These are phyloP conservation scores for Anguilla japonica DNA, from an alignment of 2,113 vertebrate genomes.

Conservation along the genomic window DNA sequence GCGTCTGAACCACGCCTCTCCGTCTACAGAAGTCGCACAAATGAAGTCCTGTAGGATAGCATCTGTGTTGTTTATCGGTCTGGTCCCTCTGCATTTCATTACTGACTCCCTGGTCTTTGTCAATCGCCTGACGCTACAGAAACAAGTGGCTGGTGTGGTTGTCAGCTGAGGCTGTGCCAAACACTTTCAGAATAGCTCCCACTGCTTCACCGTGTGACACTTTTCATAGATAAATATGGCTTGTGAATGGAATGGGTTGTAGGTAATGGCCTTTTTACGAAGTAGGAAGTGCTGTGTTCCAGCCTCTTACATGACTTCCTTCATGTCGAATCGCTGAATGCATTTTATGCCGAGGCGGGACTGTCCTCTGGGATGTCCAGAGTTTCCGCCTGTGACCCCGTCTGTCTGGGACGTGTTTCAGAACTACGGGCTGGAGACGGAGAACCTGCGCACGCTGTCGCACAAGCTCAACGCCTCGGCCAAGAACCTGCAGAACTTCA, in stretches of 20 bases:
- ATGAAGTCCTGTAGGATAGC: no score
- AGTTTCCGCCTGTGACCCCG: neutral
- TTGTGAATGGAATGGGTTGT: no score
- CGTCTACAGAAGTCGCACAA: no score
- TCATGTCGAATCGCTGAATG: neutral
- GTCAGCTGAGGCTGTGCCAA: neutral
- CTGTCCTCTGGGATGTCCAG: neutral
- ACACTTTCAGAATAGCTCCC: no score
- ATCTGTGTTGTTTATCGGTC: no score
- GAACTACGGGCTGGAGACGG: conserved; percentile 88
- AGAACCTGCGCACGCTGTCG: conserved; percentile 85
- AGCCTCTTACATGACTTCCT: neutral
- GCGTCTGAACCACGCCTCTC: no score
- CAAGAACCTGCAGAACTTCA: conserved; percentile 92
- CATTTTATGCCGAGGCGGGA: neutral
- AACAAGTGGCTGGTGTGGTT: neutral
- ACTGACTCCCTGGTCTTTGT: neutral
- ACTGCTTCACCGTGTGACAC: no score
- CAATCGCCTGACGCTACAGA: neutral
- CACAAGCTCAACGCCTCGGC: conserved; percentile 88
- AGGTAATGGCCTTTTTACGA: conserved; percentile 28
- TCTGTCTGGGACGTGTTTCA: conserved; percentile 54
- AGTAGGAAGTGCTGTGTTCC: conserved; percentile 44
- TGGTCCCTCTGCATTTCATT: no score
- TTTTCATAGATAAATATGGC: no score